A percentile compares a stretch with the other conserved stretches of the same genome.
These are phyloP conservation scores for Hirudo medicinalis DNA, from an alignment of 1,140 invertebrate genomes.

Conservation along the genomic window DNA sequence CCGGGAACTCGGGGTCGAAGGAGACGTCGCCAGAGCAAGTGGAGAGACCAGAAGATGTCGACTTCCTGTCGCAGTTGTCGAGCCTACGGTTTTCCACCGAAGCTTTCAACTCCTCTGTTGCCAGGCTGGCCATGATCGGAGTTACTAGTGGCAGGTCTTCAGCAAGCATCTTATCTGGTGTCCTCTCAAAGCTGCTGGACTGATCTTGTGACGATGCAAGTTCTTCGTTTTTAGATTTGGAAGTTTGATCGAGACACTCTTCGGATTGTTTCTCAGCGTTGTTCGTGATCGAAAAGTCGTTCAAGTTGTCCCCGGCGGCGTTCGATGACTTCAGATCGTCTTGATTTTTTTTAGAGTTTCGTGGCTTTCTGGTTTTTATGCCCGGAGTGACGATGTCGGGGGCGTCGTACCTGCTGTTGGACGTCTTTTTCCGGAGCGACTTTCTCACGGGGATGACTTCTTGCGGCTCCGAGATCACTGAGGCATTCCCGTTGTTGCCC, in stretches of 20 bases:
- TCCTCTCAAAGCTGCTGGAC: background rate
- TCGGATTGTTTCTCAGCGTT: background rate
- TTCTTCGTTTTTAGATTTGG: background rate
- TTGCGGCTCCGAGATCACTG: background rate
- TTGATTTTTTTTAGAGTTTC: background rate
- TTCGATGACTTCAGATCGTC: background rate
- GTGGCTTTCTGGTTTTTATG: background rate
- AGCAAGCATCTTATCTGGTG: too few species aligned
- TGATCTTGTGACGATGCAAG: background rate
- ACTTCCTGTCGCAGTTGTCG: constrained; percentile 14
- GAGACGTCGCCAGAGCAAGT: constrained; percentile 12
- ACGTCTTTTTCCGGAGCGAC: constrained; percentile 9
- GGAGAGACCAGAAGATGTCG: constrained; percentile 8
- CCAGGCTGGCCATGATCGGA: background rate
- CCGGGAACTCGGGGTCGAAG: background rate
- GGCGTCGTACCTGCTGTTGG: constrained; percentile 16
- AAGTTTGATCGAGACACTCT: background rate
- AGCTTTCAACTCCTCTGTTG: background rate
- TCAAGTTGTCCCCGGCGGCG: background rate
- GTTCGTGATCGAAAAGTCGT: background rate
- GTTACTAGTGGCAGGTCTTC: background rate
- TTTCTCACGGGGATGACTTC: background rate
- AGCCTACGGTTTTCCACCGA: background rate
- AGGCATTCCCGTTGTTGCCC: background rate
- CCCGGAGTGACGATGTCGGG: constrained; percentile 1